Conservation (phyloP, 2,113 vertebrate species). For the Gallinago jamesoni region DNA sequence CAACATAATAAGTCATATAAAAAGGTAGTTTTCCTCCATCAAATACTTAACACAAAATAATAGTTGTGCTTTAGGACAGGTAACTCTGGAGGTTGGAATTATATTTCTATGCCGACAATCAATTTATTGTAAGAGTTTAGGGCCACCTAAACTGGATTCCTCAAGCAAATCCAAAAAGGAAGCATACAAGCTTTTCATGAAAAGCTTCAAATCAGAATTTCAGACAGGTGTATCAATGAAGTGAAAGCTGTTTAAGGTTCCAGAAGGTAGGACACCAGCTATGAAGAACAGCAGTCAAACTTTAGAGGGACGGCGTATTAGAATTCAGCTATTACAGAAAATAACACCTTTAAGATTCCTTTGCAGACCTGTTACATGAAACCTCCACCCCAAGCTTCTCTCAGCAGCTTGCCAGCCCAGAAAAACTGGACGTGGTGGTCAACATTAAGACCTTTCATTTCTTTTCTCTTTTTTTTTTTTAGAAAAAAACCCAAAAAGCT, state of each 20-base stretch:
- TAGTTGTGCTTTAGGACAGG: too few relatives aligned
- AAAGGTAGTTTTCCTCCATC: neutral
- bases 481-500: neutral
- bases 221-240: accelerated
- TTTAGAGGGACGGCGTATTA: too few relatives aligned
- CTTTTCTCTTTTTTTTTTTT: neutral
- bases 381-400: neutral
- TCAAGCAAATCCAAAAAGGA: neutral
- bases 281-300: too few relatives aligned
- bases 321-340: too few relatives aligned
- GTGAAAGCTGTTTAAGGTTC: accelerated
- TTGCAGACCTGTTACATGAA: neutral
- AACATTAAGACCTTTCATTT: accelerated
- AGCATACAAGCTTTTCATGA: accelerated
- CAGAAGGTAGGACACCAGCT: neutral
- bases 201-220: neutral
- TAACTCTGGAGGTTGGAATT: accelerated
- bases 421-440: accelerated
- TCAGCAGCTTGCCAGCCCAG: accelerated
- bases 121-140: too few relatives aligned
- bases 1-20: accelerated
- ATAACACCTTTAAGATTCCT: neutral
- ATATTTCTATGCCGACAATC: accelerated
- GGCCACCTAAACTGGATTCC: neutral
- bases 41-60: neutral